These are phyloP conservation scores for Eudasyphora cyanicolor DNA, from an alignment of 2,888 invertebrate species.

Conservation along the genomic window DNA sequence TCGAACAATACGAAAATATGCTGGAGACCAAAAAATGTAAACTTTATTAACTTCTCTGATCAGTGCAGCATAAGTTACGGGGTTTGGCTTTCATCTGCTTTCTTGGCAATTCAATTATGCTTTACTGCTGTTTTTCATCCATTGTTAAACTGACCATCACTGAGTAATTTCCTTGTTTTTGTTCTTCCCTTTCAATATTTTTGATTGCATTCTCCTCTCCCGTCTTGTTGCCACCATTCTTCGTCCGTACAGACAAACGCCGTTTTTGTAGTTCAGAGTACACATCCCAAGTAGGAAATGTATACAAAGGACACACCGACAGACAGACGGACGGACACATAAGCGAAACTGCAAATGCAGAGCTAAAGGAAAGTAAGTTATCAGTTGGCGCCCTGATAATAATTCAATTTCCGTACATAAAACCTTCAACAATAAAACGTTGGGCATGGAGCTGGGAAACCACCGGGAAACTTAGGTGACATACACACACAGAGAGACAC, in stretches of 20 bases:
- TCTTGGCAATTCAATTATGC: constrained; percentile 39
- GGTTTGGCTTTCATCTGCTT: constrained; percentile 25
- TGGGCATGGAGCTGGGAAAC: not conserved
- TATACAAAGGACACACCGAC: not conserved
- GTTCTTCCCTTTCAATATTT: constrained; percentile 38
- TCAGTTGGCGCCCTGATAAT: constrained; percentile 62
- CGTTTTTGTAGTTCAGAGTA: constrained; percentile 28
- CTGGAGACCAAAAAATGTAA: not conserved
- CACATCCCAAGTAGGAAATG: constrained; percentile 41
- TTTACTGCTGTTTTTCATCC: constrained; percentile 3
- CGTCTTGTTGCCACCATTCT: no score
- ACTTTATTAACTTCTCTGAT: constrained; percentile 3
- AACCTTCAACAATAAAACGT: constrained; percentile 50
- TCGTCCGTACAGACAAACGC: not conserved
- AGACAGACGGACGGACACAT: not conserved
- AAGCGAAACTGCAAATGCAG: not conserved
- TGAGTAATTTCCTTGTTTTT: constrained; percentile 62
- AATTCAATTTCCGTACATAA: constrained; percentile 62
- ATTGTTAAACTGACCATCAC: constrained; percentile 43
- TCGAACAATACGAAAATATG: not conserved
- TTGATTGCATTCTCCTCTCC: constrained; percentile 52
- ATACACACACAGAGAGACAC: constrained; percentile 49
- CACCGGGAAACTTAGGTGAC: no score
- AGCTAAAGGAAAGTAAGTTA: constrained; percentile 41
- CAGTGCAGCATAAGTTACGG: constrained; percentile 28